Evolutionary conservation across 2,888 invertebrate species (phyloP).

Genomic region (Lysandra coridon): DNA sequence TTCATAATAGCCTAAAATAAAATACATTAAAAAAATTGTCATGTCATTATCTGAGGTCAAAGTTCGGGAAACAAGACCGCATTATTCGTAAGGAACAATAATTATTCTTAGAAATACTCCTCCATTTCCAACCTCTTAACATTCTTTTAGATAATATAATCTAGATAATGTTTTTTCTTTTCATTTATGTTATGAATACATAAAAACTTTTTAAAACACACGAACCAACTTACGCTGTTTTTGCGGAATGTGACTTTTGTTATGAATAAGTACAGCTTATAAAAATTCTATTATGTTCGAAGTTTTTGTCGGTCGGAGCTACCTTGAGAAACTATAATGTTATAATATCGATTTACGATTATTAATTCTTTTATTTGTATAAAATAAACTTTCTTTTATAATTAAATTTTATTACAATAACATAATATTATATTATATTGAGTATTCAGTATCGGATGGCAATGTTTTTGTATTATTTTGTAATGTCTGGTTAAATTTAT

Average conservation of each 20-base stretch:
- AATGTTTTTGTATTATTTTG: too few relatives aligned
- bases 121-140: neutral
- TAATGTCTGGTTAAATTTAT: too few relatives aligned
- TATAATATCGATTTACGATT: neutral
- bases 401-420: too few relatives aligned
- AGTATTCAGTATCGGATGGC: too few relatives aligned
- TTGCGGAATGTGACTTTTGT: constrained; percentile 20
- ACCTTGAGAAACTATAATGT: neutral
- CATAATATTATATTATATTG: too few relatives aligned
- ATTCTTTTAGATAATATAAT: neutral
- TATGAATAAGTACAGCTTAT: constrained; percentile 27
- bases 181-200: constrained; percentile 2
- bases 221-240: constrained; percentile 14
- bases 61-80: neutral
- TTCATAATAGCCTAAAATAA: neutral
- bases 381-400: neutral
- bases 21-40: neutral
- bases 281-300: constrained; percentile 21
- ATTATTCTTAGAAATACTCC: neutral
- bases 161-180: constrained; percentile 3
- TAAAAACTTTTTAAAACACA: constrained; percentile 4
- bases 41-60: neutral
- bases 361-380: neutral
- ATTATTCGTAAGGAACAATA: neutral
- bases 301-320: constrained; percentile 16